Conservation (phyloP, 2,797 vertebrate species). For the Tangara arthus region DNA sequence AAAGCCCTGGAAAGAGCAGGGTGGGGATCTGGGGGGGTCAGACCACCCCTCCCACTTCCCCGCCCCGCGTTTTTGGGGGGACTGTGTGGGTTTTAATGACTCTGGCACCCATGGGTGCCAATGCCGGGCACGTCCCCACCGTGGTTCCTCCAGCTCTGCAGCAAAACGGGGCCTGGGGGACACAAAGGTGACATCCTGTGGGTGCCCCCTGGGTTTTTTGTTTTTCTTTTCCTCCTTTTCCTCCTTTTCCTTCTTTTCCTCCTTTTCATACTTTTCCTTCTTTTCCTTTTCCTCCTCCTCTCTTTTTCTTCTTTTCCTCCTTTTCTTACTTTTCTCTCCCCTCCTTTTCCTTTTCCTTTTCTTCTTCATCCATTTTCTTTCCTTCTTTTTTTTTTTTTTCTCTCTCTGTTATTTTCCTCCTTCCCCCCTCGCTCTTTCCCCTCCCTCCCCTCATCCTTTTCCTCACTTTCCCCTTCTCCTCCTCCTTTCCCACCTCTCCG, state of each 20-base stretch:
- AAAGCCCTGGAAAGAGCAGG: neutral
- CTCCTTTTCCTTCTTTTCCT: accelerated
- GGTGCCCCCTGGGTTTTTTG: accelerated
- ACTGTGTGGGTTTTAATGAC: neutral
- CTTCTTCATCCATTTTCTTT: no score
- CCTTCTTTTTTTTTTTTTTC: accelerated
- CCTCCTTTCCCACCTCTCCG: neutral
- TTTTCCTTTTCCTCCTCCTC: no score
- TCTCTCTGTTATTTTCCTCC: accelerated
- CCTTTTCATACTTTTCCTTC: no score
- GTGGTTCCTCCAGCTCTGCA: neutral
- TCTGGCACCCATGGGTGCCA: neutral
- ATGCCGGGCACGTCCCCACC: accelerated
- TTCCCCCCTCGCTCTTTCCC: accelerated
- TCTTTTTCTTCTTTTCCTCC: accelerated
- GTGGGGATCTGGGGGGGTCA: accelerated
- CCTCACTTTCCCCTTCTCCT: neutral
- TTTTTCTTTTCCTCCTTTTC: neutral
- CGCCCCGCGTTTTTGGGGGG: accelerated
- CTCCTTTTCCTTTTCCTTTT: accelerated
- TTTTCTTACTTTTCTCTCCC: accelerated
- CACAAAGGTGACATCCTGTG: neutral
- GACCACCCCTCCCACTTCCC: no score
- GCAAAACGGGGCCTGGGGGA: neutral
- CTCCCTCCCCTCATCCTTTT: accelerated